Evolutionary conservation across 2,797 vertebrate species (phyloP), one percentile per base, ranked within the genome.

Genomic region (Microhierax caerulescens): DNA sequence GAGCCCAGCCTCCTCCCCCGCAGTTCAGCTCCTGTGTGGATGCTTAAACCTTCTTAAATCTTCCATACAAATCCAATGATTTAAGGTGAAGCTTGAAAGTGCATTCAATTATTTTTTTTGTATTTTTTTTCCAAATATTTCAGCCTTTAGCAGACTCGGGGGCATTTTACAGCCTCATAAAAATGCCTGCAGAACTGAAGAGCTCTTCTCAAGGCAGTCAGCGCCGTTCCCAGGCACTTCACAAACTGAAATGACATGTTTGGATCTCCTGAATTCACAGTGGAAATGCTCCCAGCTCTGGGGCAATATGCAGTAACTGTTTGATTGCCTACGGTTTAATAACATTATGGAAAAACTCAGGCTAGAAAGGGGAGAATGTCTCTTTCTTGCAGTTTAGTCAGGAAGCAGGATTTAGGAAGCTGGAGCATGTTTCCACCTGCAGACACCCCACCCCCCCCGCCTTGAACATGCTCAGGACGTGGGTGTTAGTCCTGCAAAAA

Each of bases 251-350:
- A 85, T 8, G 14, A 88, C 64, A 85, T 1, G 0, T 88, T 90
- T 56, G 61, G 81, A 82, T 80, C 80, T 63, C 74, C 73, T 75
- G 41, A 89, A 91, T 85, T 74, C 78, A 83, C 86, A 85, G 74
- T 22, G 11, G 84, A 91, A 93, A 72, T 2, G 13, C 48, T 82
- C 45, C 48, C 77, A 65, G 64, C 65, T 73, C 86, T 48, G 34
- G 78, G 36, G 69, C 72, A 65, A 51, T 39, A 78, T 50, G 45
- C 61, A 87, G 56, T 57, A 93, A 61, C 69, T 64, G 21, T 76
- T 73, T 82, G 45, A 54, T 85, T 85, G 45, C 65, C 57, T 72
- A 28, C 13, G 39, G 13, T 63, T 88, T 48, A 92, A 77, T 48
- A 89, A 59, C n/a, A 16, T 36, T 32, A 64, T 3, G 13, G 28